phyloP scores from a whole-genome alignment of 1,140 invertebrate genomes.

The Megathymus violae region DNA sequence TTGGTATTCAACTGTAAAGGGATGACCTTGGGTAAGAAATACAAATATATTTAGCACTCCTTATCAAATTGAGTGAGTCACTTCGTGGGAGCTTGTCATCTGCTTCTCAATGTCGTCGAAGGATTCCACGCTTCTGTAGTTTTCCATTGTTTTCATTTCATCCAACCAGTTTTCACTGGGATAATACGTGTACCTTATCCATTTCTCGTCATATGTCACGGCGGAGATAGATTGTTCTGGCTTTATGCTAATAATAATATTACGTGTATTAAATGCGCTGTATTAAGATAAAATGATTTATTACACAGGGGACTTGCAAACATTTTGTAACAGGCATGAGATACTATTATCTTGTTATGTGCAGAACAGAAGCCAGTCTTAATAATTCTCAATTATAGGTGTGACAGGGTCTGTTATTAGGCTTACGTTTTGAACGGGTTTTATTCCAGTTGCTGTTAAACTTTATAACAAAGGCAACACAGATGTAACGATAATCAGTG shows the following conservation, averaged over 20 bases:
- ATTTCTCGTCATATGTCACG: not conserved
- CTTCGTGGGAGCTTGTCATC: slow-evolving; percentile 3
- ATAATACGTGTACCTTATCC: not conserved
- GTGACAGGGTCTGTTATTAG: too few relatives aligned
- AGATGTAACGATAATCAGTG: too few relatives aligned
- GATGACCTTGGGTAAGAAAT: too few relatives aligned
- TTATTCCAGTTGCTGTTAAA: too few relatives aligned
- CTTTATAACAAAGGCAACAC: too few relatives aligned
- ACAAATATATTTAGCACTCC: too few relatives aligned
- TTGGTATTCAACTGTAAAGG: too few relatives aligned
- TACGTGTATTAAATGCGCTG: not conserved
- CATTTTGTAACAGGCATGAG: too few relatives aligned
- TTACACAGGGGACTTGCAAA: not conserved
- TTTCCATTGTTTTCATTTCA: slow-evolving; percentile 33
- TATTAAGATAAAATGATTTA: not conserved
- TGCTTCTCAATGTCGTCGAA: slow-evolving; percentile 3
- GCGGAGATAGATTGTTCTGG: not conserved
- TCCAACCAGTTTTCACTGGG: not conserved
- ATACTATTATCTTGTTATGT: too few relatives aligned
- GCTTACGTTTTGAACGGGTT: too few relatives aligned
- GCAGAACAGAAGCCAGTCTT: too few relatives aligned
- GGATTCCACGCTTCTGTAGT: slow-evolving; percentile 5
- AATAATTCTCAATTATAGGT: too few relatives aligned
- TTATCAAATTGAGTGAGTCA: not conserved
- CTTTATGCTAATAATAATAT: not conserved